Conservation (phyloP, 2,113 vertebrate species). For the Pteruthius melanotis region DNA sequence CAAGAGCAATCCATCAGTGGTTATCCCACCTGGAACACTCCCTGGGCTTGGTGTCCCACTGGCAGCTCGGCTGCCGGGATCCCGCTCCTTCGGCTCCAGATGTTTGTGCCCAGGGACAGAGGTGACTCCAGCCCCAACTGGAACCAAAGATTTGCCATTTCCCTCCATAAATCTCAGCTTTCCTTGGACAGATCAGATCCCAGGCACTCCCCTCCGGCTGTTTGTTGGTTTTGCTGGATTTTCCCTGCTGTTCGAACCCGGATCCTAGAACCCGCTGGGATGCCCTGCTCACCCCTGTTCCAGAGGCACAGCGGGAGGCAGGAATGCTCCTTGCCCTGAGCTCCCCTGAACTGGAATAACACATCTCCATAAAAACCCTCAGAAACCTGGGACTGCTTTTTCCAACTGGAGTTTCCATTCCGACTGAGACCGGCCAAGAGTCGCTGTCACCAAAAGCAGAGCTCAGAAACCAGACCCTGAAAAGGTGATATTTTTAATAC, state of each 20-base stretch:
- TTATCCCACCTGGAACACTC: background rate
- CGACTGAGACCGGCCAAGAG: fast-evolving
- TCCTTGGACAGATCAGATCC: background rate
- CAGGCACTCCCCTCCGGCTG: background rate
- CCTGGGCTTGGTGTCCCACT: background rate
- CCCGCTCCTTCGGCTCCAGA: background rate
- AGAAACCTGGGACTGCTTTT: background rate
- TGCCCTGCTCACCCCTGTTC: fast-evolving
- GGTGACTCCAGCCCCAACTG: background rate
- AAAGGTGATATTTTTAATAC: fast-evolving
- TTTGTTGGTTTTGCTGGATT: background rate
- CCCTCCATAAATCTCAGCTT: conserved; percentile 52
- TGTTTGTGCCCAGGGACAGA: conserved; percentile 54
- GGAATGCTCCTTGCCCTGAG: background rate
- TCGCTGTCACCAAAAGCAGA: background rate
- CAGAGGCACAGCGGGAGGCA: background rate
- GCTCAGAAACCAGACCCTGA: fast-evolving
- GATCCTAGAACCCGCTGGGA: background rate
- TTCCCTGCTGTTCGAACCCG: background rate
- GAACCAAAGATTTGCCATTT: background rate
- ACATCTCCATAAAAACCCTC: background rate
- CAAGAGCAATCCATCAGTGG: background rate
- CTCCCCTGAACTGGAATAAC: background rate
- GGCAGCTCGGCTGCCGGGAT: conserved; percentile 32
- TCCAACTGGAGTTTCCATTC: background rate